Evolutionary conservation across 92 coral and sea anemone species (phyloP).

Genomic region (Porites rus): DNA sequence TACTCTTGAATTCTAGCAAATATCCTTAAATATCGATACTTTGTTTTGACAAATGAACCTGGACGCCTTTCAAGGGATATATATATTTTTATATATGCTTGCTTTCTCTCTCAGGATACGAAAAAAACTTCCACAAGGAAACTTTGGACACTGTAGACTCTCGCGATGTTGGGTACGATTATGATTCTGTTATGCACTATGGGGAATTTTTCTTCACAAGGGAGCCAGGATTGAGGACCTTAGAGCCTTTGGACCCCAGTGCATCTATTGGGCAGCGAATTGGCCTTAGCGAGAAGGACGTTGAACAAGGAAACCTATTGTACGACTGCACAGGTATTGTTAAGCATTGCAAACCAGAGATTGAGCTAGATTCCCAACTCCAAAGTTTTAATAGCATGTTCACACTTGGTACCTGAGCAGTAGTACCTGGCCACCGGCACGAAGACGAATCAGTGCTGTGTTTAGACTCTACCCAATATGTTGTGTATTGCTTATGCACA

Average conservation of each 20-base stretch:
- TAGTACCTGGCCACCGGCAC: too few species aligned
- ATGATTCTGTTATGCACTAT: slow-evolving; percentile 93
- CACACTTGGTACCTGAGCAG: too few species aligned
- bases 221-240: slow-evolving; percentile 44
- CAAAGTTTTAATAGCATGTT: too few species aligned
- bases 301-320: slow-evolving; percentile 74
- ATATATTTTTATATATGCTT: too few species aligned
- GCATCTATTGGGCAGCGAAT: slow-evolving; percentile 84
- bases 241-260: slow-evolving; percentile 35
- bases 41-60: too few species aligned
- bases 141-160: slow-evolving; percentile 69
- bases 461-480: too few species aligned
- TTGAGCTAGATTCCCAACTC: too few species aligned
- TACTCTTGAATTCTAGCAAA: too few species aligned
- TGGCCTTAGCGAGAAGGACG: slow-evolving; percentile 78
- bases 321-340: slow-evolving; percentile 61
- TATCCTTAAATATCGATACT: too few species aligned
- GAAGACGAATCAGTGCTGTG: too few species aligned
- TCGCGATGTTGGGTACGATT: slow-evolving; percentile 80
- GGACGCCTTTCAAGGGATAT: too few species aligned
- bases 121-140: slow-evolving; percentile 81
- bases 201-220: slow-evolving; percentile 85
- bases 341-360: neutral
- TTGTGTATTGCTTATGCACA: too few species aligned
- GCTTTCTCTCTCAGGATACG: slow-evolving; percentile 54